phyloP scores from a whole-genome alignment of 2,113 vertebrate species.

The Bostrychus sinensis region DNA sequence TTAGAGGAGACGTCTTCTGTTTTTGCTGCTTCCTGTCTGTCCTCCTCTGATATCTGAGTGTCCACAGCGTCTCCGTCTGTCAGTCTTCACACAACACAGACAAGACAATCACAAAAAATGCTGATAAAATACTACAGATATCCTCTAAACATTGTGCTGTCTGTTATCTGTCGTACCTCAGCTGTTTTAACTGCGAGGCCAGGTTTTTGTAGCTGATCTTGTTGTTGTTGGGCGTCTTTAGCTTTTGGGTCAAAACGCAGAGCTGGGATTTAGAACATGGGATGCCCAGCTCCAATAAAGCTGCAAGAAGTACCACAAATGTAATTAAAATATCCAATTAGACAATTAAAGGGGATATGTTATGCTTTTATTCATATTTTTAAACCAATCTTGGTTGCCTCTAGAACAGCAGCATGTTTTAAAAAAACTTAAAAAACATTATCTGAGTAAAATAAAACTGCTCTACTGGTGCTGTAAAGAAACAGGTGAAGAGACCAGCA shows the following conservation, averaged over 20 bases:
- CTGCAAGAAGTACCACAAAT: constrained; percentile 14
- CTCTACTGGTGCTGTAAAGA: too few relatives aligned
- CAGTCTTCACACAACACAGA: not conserved
- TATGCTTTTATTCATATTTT: too few relatives aligned
- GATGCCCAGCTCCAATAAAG: constrained; percentile 38
- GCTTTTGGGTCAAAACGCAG: constrained; percentile 26
- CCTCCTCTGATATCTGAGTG: not conserved
- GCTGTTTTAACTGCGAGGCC: constrained; percentile 13
- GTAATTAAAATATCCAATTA: too few relatives aligned
- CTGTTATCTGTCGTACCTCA: constrained; percentile 12
- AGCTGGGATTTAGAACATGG: constrained; percentile 39
- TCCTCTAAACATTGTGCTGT: not conserved
- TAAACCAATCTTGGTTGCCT: too few relatives aligned
- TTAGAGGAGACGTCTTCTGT: not conserved
- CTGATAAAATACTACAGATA: not conserved
- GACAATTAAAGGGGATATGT: too few relatives aligned
- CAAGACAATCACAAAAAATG: not conserved
- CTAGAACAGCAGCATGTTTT: too few relatives aligned
- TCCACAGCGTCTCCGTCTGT: not conserved
- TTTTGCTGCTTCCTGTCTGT: not conserved
- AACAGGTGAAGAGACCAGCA: too few relatives aligned
- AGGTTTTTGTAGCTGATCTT: constrained; percentile 29
- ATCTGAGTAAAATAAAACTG: too few relatives aligned
- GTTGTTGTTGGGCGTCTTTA: constrained; percentile 15
- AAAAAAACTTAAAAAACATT: too few relatives aligned